phyloP scores from a whole-genome alignment of 2,797 vertebrate genomes.

The Melanotaenia trifasciata region DNA sequence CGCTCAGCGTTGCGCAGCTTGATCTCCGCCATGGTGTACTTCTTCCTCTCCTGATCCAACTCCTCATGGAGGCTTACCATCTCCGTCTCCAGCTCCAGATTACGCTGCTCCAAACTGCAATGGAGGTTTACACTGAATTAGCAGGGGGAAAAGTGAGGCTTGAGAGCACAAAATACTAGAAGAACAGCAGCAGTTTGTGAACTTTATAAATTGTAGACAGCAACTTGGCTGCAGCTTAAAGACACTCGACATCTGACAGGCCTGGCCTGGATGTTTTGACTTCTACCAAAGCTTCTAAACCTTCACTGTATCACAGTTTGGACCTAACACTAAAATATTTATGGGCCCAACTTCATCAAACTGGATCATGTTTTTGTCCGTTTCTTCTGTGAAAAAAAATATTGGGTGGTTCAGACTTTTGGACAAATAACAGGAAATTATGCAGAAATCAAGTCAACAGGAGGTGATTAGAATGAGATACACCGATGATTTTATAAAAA shows the following conservation, averaged over 20 bases:
- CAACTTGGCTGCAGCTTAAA: not conserved
- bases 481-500: not conserved
- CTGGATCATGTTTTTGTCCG: not conserved
- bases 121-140: not conserved
- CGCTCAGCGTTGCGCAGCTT: conserved; percentile 98
- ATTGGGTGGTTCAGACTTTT: not conserved
- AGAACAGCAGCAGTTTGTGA: not conserved
- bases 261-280: not conserved
- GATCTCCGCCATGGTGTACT: conserved; percentile 99
- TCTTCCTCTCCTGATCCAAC: conserved; percentile 97
- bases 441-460: not conserved
- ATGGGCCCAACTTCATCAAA: not conserved
- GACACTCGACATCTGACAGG: not conserved
- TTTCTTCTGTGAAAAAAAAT: not conserved
- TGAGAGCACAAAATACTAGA: not conserved
- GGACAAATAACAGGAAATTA: not conserved
- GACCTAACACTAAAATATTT: not conserved
- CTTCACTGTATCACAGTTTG: not conserved
- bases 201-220: not conserved
- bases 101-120: conserved; percentile 92
- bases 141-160: not conserved
- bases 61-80: conserved; percentile 94
- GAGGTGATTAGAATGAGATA: not conserved
- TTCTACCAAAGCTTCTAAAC: not conserved
- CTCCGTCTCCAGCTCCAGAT: conserved; percentile 92